These are phyloP conservation scores for Collichthys lucidus DNA, from an alignment of 2,113 vertebrate species.

Conservation along the genomic window DNA sequence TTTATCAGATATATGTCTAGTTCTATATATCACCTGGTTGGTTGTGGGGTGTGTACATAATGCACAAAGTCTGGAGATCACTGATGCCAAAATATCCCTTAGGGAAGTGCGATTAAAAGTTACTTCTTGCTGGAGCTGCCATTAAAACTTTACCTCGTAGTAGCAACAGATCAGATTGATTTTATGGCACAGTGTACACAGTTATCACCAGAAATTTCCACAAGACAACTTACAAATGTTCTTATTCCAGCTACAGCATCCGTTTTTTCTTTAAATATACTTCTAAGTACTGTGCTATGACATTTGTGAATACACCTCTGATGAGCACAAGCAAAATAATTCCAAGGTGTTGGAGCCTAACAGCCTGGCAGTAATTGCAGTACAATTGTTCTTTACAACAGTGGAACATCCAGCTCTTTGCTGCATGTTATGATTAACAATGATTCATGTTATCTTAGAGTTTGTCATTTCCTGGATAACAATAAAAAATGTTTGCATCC, in stretches of 20 bases:
- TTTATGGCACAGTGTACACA: constrained; percentile 98
- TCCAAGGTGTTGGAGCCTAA: constrained; percentile 80
- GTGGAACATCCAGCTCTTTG: too few relatives aligned
- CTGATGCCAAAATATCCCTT: constrained; percentile 90
- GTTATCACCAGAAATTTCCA: constrained; percentile 91
- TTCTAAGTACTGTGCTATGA: constrained; percentile 89
- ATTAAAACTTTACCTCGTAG: constrained; percentile 91
- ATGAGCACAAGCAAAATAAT: constrained; percentile 89
- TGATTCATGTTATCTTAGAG: too few relatives aligned
- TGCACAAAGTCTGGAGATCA: constrained; percentile 94
- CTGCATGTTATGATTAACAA: too few relatives aligned
- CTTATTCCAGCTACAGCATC: constrained; percentile 91
- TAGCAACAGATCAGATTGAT: constrained; percentile 89
- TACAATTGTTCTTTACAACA: too few relatives aligned
- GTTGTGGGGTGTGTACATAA: constrained; percentile 87
- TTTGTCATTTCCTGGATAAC: too few relatives aligned
- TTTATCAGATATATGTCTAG: too few relatives aligned
- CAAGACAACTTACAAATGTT: constrained; percentile 96
- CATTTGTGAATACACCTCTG: constrained; percentile 87
- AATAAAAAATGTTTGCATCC: too few relatives aligned
- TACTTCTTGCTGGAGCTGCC: constrained; percentile 86
- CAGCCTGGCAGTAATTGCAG: constrained; percentile 69
- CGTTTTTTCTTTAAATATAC: constrained; percentile 80
- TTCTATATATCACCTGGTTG: too few relatives aligned
- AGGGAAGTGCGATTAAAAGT: constrained; percentile 90